phyloP scores from a whole-genome alignment of 2,888 invertebrate genomes.

The Microlaimidae sp. region DNA sequence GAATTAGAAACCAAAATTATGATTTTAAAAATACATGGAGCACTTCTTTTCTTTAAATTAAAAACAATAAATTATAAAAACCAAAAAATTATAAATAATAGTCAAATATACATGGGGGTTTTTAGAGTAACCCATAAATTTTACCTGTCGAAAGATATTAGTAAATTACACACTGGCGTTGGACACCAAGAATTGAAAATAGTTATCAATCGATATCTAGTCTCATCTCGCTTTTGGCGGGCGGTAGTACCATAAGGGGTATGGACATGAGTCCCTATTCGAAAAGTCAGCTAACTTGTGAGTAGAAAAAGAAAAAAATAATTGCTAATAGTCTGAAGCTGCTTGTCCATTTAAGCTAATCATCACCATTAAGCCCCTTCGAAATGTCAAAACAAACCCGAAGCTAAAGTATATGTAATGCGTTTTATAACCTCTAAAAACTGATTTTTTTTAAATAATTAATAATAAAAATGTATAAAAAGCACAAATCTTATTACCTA shows the following conservation, averaged over 20 bases:
- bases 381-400: neutral
- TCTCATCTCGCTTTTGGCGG: conserved; percentile 83
- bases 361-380: conserved; percentile 81
- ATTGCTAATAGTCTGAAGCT: conserved; percentile 92
- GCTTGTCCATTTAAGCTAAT: conserved; percentile 96
- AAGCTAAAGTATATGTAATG: too few relatives aligned
- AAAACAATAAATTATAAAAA: too few relatives aligned
- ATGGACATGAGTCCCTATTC: conserved; percentile 76
- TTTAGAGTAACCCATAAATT: too few relatives aligned
- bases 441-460: too few relatives aligned
- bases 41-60: too few relatives aligned
- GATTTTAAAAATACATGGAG: too few relatives aligned
- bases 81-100: too few relatives aligned
- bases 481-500: too few relatives aligned
- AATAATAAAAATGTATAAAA: too few relatives aligned
- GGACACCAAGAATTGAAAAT: conserved; percentile 86
- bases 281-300: conserved; percentile 94
- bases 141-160: conserved; percentile 81
- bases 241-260: conserved; percentile 87
- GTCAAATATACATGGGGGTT: too few relatives aligned
- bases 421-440: too few relatives aligned
- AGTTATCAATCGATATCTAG: conserved; percentile 89
- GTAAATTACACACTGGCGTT: conserved; percentile 94
- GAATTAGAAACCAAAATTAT: too few relatives aligned
- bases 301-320: conserved; percentile 77